Evolutionary conservation across 2,888 invertebrate species (phyloP), one percentile per base, ranked within the genome.

Genomic region (Drosophila sordidula): DNA sequence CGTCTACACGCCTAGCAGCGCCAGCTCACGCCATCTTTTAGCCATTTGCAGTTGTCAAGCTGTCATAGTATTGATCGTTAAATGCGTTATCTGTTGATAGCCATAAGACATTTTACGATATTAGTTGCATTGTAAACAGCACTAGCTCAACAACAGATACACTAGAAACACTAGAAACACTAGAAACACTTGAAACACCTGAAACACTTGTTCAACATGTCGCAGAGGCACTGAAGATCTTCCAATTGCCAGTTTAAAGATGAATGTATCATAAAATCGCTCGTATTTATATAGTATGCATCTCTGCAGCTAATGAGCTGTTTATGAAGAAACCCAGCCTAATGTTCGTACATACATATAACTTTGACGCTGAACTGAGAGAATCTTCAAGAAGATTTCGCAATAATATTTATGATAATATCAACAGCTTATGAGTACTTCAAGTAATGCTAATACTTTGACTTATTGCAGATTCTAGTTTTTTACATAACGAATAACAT

Each of bases 1-100:
- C 22, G 54, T 4, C 46, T 55, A 14, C 18, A 47, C 41, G 16
- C 16, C 65, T 42, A 22, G 22, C 26, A 63, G 63, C 38, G 39
- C 61, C 38, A 46, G 36, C 55, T 59, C 63, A 73, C 75, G 62
- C 79, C 75, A 73, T 78, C 75, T 70, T 72, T 68, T 69, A 63
- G 61, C 75, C 67, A 75, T 67, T 75, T 79, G 70, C 75, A 64
- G 84, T 82, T 88, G 83, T 83, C 83, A 89, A 83, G 72, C 80
- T 83, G 89, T 89, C 83, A 70, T 44, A 69, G 80, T 74, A 80
- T 74, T 67, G 83, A 83, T 87, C 83, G 84, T 83, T 83, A 83
- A 89, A 83, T 69, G 84, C 74, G 80, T 76, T 83, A 87, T 88
- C 87, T 83, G 83, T 80, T 72, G 83, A 86, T 83, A 74, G 89